Base-by-base conservation (phyloP, 2,113 vertebrate species). In the Cebidichthys violaceus region DNA sequence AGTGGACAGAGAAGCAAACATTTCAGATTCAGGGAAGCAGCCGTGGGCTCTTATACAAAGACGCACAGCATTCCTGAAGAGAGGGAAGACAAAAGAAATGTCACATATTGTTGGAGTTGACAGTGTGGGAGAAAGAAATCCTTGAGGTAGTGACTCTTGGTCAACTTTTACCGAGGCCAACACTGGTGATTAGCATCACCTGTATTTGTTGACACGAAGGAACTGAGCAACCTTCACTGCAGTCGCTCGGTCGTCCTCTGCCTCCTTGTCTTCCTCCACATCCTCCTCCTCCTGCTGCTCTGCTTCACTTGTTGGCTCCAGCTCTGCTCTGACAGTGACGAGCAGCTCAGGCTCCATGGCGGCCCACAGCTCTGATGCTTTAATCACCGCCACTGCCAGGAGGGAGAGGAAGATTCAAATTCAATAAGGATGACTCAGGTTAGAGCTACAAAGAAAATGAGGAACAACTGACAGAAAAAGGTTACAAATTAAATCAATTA, bases 311-410 rank as follows among this genome's bases (percentile, higher is more conserved):
- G 69, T 52, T 29, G 91, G 86, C 18, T 95, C 83, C 62, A 97
- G 92, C 60, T 96, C 93, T 39, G 93, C 89, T 57, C 81, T 86
- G 84, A 94, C 91, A 1, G 96, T 96, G 74, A 91, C 79, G 14
- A 82, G 95, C 76, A 99, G 70, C 90, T 99, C 98, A 6, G 97
- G 98, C 80, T 97, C 94, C 98, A 99, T 99, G 0, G 97, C 97
- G 50, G 95, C 94, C 98, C 97, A 99, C 76, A 99, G 95, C 89
- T 99, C 98, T 20, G 95, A 94, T 6, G 96, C 95, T n/a, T 95
- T 78, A 6, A 97, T 93, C 7, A 86, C 91, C 10, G 93, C 72
- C 39, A 94, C 96, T 96, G 86, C 50, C 45, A 60, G 31, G 27
- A 50, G 43, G 39, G 9, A 52, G 31, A 27, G 9, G 20, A 20